phyloP scores from a whole-genome alignment of 1,140 invertebrate genomes.

The Drosophila neocordata region DNA sequence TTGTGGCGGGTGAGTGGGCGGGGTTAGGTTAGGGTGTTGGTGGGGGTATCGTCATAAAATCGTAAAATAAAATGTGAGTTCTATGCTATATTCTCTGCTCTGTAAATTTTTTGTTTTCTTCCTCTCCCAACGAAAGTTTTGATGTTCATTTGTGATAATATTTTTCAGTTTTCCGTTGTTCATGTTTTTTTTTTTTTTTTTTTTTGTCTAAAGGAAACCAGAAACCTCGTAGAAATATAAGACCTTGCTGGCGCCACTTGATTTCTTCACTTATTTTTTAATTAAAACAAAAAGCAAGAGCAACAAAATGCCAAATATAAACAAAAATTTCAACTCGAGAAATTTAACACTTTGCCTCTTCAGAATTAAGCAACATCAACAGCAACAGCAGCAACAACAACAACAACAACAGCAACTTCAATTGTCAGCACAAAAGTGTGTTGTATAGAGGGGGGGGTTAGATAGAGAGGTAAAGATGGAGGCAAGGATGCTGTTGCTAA shows the following conservation, averaged over 20 bases:
- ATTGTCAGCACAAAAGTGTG: conserved; percentile 2
- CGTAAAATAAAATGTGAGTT: conserved; percentile 25
- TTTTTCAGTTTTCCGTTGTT: not conserved
- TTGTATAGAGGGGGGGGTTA: not conserved
- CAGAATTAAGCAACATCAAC: conserved; percentile 70
- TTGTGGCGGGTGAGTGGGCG: conserved; percentile 10
- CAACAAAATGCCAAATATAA: conserved; percentile 64
- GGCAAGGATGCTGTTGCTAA: not conserved
- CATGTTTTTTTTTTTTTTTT: not conserved
- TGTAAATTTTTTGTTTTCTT: not conserved
- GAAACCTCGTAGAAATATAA: conserved; percentile 24
- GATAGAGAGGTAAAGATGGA: not conserved
- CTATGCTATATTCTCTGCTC: not conserved
- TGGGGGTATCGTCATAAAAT: conserved; percentile 45
- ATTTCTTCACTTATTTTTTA: conserved; percentile 78
- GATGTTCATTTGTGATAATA: conserved; percentile 26
- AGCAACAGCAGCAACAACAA: conserved; percentile 31
- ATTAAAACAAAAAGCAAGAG: conserved; percentile 65
- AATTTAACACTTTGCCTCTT: conserved; percentile 74
- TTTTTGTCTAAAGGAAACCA: conserved; percentile 17
- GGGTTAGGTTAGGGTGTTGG: not conserved
- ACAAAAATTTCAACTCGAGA: conserved; percentile 70
- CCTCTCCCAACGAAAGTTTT: conserved; percentile 33
- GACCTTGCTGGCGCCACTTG: conserved; percentile 64
- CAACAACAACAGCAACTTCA: conserved; percentile 8